Evolutionary conservation across 2,888 invertebrate species (phyloP).

Genomic region (Hyalella azteca): DNA sequence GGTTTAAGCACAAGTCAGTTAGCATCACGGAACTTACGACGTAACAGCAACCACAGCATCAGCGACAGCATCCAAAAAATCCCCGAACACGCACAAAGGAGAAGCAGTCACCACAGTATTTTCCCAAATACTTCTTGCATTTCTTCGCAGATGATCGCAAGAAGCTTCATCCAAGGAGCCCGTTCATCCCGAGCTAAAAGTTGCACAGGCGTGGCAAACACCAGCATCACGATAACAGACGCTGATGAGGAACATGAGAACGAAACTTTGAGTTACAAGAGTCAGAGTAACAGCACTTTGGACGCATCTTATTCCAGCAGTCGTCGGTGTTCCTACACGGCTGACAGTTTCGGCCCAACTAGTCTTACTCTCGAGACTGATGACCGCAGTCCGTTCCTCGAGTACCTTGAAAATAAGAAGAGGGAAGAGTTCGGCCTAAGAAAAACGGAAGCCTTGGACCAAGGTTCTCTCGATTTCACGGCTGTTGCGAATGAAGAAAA

Average conservation of each 20-base stretch:
- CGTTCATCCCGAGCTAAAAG: not conserved
- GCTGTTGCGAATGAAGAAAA: too few species aligned
- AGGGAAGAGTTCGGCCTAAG: not conserved
- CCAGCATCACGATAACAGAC: constrained; percentile 25
- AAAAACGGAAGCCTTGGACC: not conserved
- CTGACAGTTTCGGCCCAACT: not conserved
- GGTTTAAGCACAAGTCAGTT: constrained; percentile 1
- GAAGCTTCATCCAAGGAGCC: not conserved
- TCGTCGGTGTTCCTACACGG: not conserved
- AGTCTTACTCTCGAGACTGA: not conserved
- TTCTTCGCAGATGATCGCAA: not conserved
- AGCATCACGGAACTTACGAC: not conserved
- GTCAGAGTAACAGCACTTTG: not conserved
- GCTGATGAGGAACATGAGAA: not conserved
- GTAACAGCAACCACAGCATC: constrained; percentile 11
- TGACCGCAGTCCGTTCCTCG: not conserved
- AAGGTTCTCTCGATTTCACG: not conserved
- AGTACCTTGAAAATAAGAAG: not conserved
- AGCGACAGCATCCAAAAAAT: constrained; percentile 15
- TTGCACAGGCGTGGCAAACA: not conserved
- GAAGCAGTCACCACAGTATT: constrained; percentile 10
- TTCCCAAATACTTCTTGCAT: not conserved
- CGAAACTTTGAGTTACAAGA: not conserved
- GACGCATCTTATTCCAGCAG: constrained; percentile 5
- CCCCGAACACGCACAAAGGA: not conserved